A percentile compares a stretch with the other conserved stretches of the same genome.
These are phyloP conservation scores for Sebastiscus albofasciatus DNA, from an alignment of 2,797 vertebrate species.

Conservation along the genomic window DNA sequence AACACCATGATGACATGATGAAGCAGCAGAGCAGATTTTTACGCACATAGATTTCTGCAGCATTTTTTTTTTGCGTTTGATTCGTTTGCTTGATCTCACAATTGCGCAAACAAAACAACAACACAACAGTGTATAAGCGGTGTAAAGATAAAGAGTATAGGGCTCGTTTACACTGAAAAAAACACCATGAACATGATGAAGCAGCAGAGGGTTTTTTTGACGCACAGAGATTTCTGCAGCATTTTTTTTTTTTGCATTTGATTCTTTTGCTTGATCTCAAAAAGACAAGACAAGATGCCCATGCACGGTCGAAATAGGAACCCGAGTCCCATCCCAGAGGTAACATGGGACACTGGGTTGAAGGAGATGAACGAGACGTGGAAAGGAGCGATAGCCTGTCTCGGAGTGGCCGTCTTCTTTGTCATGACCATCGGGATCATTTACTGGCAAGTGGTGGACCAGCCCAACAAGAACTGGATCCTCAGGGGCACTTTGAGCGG, in stretches of 20 bases:
- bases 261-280: conserved; percentile 68
- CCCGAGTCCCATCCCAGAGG: conserved; percentile 87
- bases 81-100: conserved; percentile 65
- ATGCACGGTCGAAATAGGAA: conserved; percentile 85
- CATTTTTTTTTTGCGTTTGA: conserved; percentile 60
- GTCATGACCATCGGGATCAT: conserved; percentile 96
- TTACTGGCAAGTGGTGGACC: conserved; percentile 95
- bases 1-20: conserved; percentile 78
- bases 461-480: conserved; percentile 93
- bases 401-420: conserved; percentile 92
- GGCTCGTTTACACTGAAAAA: conserved; percentile 57
- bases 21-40: conserved; percentile 62
- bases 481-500: conserved; percentile 88
- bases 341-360: conserved; percentile 87
- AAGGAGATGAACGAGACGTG: conserved; percentile 95
- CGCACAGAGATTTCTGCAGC: conserved; percentile 67
- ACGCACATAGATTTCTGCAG: conserved; percentile 68
- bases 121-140: too few relatives aligned
- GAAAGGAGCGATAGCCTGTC: conserved; percentile 91
- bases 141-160: conserved; percentile 49
- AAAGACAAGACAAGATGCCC: conserved; percentile 81
- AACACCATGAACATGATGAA: conserved; percentile 75
- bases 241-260: conserved; percentile 60
- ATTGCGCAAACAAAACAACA: too few relatives aligned
- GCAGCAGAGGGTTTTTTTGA: conserved; percentile 57